These are phyloP conservation scores for Typhlomys cinereus DNA, from an alignment of 2,113 vertebrate species.

Conservation along the genomic window DNA sequence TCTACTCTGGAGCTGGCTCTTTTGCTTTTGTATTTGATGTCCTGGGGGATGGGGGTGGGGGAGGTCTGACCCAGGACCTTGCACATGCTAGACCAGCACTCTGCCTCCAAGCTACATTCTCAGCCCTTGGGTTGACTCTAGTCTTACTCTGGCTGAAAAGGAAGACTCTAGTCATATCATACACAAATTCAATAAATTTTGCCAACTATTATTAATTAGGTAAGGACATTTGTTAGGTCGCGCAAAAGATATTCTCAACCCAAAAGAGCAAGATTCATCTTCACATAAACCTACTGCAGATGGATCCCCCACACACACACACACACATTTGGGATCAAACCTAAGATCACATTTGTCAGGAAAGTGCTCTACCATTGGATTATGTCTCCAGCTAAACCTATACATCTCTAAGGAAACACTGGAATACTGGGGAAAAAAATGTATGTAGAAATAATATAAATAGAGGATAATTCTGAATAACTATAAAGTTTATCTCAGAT, in stretches of 20 bases:
- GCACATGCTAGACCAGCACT: background rate
- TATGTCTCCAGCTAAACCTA: background rate
- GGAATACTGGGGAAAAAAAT: background rate
- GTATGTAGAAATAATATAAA: background rate
- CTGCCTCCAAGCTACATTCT: no score
- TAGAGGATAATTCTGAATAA: constrained; percentile 10
- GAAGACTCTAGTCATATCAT: constrained; percentile 23
- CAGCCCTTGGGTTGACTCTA: background rate
- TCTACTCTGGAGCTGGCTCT: background rate
- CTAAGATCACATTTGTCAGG: background rate
- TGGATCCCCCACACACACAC: background rate
- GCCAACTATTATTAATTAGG: background rate
- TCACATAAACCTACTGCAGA: constrained; percentile 22
- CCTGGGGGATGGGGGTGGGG: no score
- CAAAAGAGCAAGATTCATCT: background rate
- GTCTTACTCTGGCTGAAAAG: background rate
- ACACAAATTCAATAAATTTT: constrained; percentile 29
- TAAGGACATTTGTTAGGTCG: background rate
- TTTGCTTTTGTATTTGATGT: background rate
- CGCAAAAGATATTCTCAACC: background rate
- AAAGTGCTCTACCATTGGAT: background rate
- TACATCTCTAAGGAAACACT: constrained; percentile 31
- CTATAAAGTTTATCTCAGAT: constrained; percentile 40
- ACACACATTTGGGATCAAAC: background rate
- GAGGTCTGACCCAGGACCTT: background rate